Evolutionary conservation across 2,888 invertebrate species (phyloP).

Genomic region (Phengaris arion): DNA sequence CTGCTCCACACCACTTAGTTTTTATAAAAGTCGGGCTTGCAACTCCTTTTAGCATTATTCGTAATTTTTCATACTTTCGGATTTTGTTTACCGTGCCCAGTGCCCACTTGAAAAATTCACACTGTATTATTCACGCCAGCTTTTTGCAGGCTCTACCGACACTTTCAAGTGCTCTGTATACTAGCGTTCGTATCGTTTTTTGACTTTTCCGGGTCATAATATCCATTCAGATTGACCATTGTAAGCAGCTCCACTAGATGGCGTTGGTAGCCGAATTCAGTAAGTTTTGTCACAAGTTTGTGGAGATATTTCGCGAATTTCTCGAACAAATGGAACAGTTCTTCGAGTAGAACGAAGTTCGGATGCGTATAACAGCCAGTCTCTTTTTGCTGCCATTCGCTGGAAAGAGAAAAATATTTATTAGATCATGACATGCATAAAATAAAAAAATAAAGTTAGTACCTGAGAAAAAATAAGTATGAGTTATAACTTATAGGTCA

Average conservation of each 20-base stretch:
- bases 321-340: constrained; percentile 81
- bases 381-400: constrained; percentile 78
- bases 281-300: constrained; percentile 81
- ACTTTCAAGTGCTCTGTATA: constrained; percentile 41
- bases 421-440: neutral
- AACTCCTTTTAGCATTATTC: too few species aligned
- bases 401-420: constrained; percentile 40
- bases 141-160: neutral
- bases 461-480: too few species aligned
- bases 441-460: too few species aligned
- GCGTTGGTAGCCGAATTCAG: constrained; percentile 83
- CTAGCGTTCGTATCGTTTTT: constrained; percentile 54
- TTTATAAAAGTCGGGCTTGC: too few species aligned
- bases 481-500: too few species aligned
- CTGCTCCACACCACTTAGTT: too few species aligned
- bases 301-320: constrained; percentile 81
- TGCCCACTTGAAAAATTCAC: too few species aligned
- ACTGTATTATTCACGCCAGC: too few species aligned
- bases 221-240: constrained; percentile 83
- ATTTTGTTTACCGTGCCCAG: too few species aligned
- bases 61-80: too few species aligned
- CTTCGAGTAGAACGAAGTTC: constrained; percentile 77
- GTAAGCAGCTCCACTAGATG: constrained; percentile 82
- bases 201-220: constrained; percentile 67
- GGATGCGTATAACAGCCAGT: constrained; percentile 77